Evolutionary conservation across 2,888 invertebrate genomes (phyloP), one percentile per base, ranked within the genome.

Genomic region (Plemyria rubiginata): DNA sequence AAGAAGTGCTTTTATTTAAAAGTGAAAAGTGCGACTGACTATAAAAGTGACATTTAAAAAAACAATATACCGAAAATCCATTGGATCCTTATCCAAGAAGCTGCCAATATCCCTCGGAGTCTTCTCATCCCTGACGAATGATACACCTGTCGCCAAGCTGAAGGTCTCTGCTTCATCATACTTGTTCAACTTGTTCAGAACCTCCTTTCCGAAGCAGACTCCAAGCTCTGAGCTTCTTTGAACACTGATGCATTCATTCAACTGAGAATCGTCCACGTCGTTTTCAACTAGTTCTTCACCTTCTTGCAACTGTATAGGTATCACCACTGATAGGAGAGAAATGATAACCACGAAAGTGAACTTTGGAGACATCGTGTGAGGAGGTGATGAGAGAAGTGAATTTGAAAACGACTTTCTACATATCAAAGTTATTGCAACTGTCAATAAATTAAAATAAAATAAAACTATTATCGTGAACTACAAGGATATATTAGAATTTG

Each of bases 51-150:
- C 11, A 16, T n/a, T n/a, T n/a, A 45, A 15, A 8, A 36, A 11
- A 50, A 50, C 29, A 15, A n/a, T 50, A 29, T 59, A 96, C 94
- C 96, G 94, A 65, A 96, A 95, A 87, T 96, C 95, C 78, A 95
- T 94, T 0, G 96, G 96, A 87, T 96, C 95, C 66, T 95, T 95
- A 74, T 96, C 96, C 69, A 95, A 89, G 66, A 95, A 94, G 79
- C 94, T 95, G 54, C 94, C 92, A 62, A 95, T 90, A 64, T 95
- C 95, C 55, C 96, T 93, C 12, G 94, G 94, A 53, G 95, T 93
- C 59, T 95, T 94, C 29, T 94, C 95, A 76, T 95, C 95, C 74
- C 95, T 94, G 0, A 94, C 94, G 68, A 96, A 93, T 12, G 94
- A 93, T 2, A 96, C 87, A 12, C 95, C 95, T 38, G 92, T 93